These are phyloP conservation scores for Nibea coibor DNA, from an alignment of 2,113 vertebrate species.

Conservation along the genomic window DNA sequence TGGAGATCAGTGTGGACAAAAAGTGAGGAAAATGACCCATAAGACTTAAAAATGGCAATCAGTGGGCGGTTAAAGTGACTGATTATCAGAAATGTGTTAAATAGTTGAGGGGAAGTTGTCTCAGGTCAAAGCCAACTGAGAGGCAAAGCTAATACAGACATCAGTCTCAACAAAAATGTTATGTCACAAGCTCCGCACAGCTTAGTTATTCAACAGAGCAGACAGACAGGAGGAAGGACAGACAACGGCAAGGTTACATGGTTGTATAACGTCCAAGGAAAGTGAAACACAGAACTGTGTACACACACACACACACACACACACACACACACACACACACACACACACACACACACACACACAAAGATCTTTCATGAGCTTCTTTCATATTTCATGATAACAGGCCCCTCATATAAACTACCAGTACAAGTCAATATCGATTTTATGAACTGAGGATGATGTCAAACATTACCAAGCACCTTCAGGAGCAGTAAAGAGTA, in stretches of 20 bases:
- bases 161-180: conserved; percentile 26
- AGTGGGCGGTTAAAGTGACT: not conserved
- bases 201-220: conserved; percentile 18
- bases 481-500: not conserved
- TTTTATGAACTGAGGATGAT: not conserved
- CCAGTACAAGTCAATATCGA: not conserved
- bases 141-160: not conserved
- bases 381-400: not conserved
- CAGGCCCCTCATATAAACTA: not conserved
- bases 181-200: conserved; percentile 10
- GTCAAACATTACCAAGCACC: not conserved
- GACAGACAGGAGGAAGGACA: conserved; percentile 17
- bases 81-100: not conserved
- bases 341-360: too few relatives aligned
- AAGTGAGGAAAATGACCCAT: not conserved
- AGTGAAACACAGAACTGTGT: conserved; percentile 2
- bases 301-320: too few relatives aligned
- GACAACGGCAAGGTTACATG: conserved; percentile 15
- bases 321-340: too few relatives aligned
- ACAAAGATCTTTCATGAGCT: not conserved
- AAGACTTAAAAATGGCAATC: not conserved
- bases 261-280: conserved; percentile 35
- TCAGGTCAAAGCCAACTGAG: not conserved
- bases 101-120: not conserved
- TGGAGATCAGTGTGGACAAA: conserved; percentile 46